Base-by-base conservation (phyloP, 2,113 vertebrate species). In the Oxygymnocypris stewartii region DNA sequence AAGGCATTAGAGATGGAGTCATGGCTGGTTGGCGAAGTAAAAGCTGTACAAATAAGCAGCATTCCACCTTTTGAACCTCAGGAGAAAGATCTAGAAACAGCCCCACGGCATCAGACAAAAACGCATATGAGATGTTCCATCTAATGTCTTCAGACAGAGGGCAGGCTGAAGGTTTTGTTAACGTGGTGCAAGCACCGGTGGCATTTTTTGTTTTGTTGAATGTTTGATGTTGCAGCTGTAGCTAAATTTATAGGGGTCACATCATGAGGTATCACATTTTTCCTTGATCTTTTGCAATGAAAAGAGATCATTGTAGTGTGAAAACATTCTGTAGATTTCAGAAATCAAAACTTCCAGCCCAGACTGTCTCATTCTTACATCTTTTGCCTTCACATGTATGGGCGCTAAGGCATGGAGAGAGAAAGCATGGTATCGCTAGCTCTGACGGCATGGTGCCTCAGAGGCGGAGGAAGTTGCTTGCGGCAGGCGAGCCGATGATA, bases 401-500 rank as follows among this genome's bases (percentile, higher is more conserved):
- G 57, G 13, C 11, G 4, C n/a, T 4, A 42, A 59, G 57, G 37
- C 31, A n/a, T 4, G 8, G 40, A 4, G 23, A 44, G 37, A 81
- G 59, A 81, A 47, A 65, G 25, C 79, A 31, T 42, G 8, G 79
- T 31, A 71, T 73, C 23, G 14, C 77, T 80, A 2, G 14, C 47
- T 78, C 44, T 76, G 40, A 16, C 44, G n/a, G 37, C 57, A 44
- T 51, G 16, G 42, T 69, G 63, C 42, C 80, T 82, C 37, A 23
- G 44, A 82, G 63, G 63, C 28, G 63, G 37, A 67, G 57, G 54
- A 77, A 65, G 74, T n/a, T 16, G n/a, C 75, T 65, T 10, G 7
- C 57, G 9, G 57, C 75, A 9, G 83, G 57, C 37, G 25, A 63
- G 74, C 37, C 1, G 74, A 75, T 78, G 79, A 75, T 87, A 65